Conservation (phyloP, 2,888 invertebrate genomes). For the Nesidiocoris tenuis region DNA sequence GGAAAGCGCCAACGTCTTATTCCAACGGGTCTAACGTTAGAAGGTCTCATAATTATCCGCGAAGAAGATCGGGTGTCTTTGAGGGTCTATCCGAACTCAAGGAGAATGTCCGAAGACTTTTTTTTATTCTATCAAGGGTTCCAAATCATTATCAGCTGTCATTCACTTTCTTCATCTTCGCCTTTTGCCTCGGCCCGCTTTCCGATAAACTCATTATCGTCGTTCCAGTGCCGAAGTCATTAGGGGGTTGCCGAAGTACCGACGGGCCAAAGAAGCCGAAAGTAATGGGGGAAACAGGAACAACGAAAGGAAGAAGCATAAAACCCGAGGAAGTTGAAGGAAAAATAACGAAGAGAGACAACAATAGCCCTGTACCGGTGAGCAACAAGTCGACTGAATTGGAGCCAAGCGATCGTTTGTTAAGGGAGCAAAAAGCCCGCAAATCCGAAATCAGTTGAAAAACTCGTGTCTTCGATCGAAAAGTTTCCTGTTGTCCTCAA, state of each 20-base stretch:
- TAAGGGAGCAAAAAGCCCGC: background rate
- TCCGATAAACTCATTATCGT: conserved; percentile 27
- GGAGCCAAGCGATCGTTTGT: background rate
- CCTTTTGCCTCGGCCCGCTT: background rate
- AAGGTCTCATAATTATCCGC: conserved; percentile 20
- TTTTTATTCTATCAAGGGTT: background rate
- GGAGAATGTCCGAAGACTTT: background rate
- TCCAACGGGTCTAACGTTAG: background rate
- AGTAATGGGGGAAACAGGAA: background rate
- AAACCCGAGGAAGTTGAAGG: background rate
- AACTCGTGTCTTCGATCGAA: too few species aligned
- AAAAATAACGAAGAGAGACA: conserved; percentile 1
- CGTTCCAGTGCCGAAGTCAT: conserved; percentile 5
- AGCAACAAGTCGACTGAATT: background rate
- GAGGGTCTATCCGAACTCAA: background rate
- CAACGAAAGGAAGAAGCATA: background rate
- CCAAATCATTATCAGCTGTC: conserved; percentile 23
- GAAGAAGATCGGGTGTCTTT: background rate
- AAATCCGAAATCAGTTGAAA: background rate
- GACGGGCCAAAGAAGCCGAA: background rate
- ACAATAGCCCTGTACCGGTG: background rate
- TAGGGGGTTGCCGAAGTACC: background rate
- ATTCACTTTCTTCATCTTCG: background rate
- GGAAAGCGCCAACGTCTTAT: conserved; percentile 5
- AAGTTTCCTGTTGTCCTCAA: too few species aligned